These are phyloP conservation scores for Vidua chalybeata DNA, from an alignment of 2,113 vertebrate species.

Conservation along the genomic window DNA sequence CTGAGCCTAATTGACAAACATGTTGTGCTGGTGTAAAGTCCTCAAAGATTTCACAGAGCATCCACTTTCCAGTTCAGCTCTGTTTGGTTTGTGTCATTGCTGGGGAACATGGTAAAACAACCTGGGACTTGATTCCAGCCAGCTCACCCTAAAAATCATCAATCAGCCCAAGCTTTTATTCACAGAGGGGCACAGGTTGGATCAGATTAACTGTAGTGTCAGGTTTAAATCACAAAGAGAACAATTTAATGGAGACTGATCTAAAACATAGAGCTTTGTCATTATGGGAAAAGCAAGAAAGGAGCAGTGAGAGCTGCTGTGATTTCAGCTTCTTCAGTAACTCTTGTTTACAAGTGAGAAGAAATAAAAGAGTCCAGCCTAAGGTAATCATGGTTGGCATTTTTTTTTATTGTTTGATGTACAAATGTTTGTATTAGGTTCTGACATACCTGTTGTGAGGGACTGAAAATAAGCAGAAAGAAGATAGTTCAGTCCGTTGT, in stretches of 20 bases:
- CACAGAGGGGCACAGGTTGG: background rate
- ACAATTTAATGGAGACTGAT: background rate
- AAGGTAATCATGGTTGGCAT: constrained; percentile 19
- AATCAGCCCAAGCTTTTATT: background rate
- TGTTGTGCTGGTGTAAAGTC: constrained; percentile 36
- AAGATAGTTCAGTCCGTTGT: background rate
- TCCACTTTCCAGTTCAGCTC: background rate
- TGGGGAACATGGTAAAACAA: background rate
- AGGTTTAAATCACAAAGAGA: background rate
- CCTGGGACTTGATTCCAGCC: background rate
- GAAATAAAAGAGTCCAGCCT: constrained; percentile 44
- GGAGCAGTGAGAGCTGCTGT: background rate
- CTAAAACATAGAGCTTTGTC: constrained; percentile 9
- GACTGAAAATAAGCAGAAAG: background rate
- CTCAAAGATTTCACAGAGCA: constrained; percentile 15
- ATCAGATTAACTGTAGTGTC: background rate
- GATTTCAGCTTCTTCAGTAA: constrained; percentile 33
- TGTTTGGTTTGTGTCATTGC: background rate
- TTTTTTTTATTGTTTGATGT: background rate
- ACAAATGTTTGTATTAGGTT: background rate
- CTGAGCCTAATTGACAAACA: background rate
- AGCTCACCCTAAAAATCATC: background rate
- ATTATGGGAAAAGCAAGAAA: constrained; percentile 42
- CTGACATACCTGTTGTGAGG: background rate
- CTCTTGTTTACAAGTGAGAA: constrained; percentile 35